Evolutionary conservation across 2,113 vertebrate genomes (phyloP), one percentile per base, ranked within the genome.

Genomic region (Cyanoderma ruficeps): DNA sequence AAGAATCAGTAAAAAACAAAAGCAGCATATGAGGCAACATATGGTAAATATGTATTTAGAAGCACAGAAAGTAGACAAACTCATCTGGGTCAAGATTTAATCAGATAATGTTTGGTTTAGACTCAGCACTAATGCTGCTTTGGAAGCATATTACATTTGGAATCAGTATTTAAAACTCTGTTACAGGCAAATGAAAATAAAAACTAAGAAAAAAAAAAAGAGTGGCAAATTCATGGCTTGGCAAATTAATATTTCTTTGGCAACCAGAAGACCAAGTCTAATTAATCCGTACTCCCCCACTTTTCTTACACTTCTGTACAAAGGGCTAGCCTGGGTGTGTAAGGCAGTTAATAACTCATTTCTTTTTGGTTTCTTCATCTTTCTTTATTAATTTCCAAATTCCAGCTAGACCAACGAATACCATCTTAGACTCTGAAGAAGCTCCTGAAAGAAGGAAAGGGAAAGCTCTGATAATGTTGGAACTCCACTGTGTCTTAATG

Each of bases 31-130:
- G 96, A 97, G 69, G 80, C 83, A 95, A 83, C 96, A 97, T 96
- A 97, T 96, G 96, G 96, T 94, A 96, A 96, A 96, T 96, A 94
- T 96, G 96, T 96, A 87, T 96, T 96, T 97, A 92, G 94, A 94
- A 94, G 56, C 85, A 83, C 75, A 90, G 92, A 96, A 94, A 96
- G 90, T 53, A 96, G 96, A 92, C 72, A 93, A 95, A 97, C 77
- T 96, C 90, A 96, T 96, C 77, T 95, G 93, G 96, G 96, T 96
- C 96, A 97, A 96, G 92, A 96, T 95, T 96, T 96, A 96, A 96
- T 97, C 96, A 96, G 94, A 93, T 96, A 83, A 93, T 87, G 90
- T 95, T 94, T 95, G 90, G 65, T 96, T 96, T 93, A 88, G 86
- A 89, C 77, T 83, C 88, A 79, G 77, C 74, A 81, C 53, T 96